phyloP scores from a whole-genome alignment of 2,113 vertebrate species.

The Illadopsis cleaveri region DNA sequence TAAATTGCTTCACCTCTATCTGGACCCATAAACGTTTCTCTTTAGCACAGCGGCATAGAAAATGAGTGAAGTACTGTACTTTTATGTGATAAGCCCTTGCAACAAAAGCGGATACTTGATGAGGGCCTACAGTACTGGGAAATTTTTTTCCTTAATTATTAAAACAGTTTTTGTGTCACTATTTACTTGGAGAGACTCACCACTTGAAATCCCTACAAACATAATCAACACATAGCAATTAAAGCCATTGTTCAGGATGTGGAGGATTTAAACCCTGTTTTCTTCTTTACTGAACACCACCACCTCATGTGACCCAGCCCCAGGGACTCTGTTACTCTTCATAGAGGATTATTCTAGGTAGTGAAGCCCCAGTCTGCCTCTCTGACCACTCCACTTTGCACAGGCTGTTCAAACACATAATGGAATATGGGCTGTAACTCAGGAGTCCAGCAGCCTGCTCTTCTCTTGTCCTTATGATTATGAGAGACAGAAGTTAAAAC shows the following conservation, averaged over 20 bases:
- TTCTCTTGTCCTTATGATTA: background rate
- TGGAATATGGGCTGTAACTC: background rate
- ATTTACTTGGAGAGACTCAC: background rate
- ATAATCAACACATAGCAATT: background rate
- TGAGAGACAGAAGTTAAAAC: background rate
- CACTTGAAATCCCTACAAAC: background rate
- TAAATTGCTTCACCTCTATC: background rate
- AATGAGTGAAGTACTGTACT: background rate
- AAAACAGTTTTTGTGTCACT: background rate
- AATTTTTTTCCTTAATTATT: background rate
- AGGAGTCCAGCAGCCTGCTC: background rate
- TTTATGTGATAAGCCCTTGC: background rate
- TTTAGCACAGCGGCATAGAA: background rate
- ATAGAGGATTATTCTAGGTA: background rate
- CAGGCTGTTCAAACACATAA: accelerated
- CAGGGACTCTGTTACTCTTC: background rate
- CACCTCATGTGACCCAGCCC: background rate
- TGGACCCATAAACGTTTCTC: background rate
- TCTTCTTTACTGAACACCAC: background rate
- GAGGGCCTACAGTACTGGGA: background rate
- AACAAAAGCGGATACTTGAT: background rate
- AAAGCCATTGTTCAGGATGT: background rate
- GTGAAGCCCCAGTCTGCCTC: background rate
- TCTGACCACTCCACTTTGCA: background rate
- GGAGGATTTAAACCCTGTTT: background rate